These are phyloP conservation scores for Portevinia maculata DNA, from an alignment of 2,888 invertebrate genomes.

Conservation along the genomic window DNA sequence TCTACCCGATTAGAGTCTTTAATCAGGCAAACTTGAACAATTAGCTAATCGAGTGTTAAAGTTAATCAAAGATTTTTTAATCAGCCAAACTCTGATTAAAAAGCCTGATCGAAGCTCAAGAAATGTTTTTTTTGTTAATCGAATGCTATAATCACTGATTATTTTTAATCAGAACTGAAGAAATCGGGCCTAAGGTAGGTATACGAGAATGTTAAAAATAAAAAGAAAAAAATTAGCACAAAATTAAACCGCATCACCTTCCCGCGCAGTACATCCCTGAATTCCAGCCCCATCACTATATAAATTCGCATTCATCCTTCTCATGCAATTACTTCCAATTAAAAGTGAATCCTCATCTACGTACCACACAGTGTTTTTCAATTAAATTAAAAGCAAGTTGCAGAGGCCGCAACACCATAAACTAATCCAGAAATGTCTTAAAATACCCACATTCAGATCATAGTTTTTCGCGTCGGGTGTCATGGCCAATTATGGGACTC, in stretches of 20 bases:
- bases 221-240: no score
- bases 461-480: conserved; percentile 54
- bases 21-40: no score
- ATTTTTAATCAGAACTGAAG: no score
- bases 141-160: no score
- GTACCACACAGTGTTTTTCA: conserved; percentile 8
- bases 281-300: conserved; percentile 21
- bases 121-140: no score
- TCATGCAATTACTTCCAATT: conserved; percentile 70
- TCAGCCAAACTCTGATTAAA: no score
- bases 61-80: no score
- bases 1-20: no score
- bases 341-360: conserved; percentile 46
- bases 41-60: no score
- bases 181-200: no score
- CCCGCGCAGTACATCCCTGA: neutral
- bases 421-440: conserved; percentile 25
- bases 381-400: conserved; percentile 41
- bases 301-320: conserved; percentile 54
- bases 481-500: conserved; percentile 72
- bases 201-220: no score
- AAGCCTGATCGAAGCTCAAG: no score
- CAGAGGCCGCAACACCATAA: conserved; percentile 29
- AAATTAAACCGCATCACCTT: neutral
- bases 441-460: conserved; percentile 43